Conservation (phyloP, 2,888 invertebrate genomes). For the Nemapogon koenigi region DNA sequence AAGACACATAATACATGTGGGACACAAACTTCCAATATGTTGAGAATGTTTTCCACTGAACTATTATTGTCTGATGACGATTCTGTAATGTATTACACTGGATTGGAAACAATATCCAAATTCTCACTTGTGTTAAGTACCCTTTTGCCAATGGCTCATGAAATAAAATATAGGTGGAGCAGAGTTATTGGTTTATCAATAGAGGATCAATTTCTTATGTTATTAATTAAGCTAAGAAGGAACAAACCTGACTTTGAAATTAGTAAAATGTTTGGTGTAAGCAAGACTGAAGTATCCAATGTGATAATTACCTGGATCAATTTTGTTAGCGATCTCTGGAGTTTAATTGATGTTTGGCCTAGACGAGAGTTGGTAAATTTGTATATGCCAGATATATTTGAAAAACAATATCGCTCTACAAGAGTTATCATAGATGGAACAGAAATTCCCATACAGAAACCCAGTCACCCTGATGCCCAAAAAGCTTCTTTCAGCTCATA, state of each 20-base stretch:
- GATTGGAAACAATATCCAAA: constrained; percentile 2
- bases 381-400: background rate
- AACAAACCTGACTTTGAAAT: constrained; percentile 15
- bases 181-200: constrained; percentile 1
- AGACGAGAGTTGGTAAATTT: background rate
- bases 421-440: constrained; percentile 1
- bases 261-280: constrained; percentile 13
- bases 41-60: constrained; percentile 2
- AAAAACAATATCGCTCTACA: background rate
- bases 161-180: constrained; percentile 7
- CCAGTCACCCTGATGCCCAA: background rate
- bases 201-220: constrained; percentile 10
- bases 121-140: constrained; percentile 4
- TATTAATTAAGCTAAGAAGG: constrained; percentile 13
- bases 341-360: background rate
- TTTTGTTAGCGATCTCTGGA: constrained; percentile 13
- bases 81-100: constrained; percentile 4
- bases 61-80: constrained; percentile 2
- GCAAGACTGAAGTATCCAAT: constrained; percentile 6
- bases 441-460: constrained; percentile 6
- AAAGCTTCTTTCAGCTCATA: background rate
- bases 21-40: constrained; percentile 4
- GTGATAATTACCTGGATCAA: constrained; percentile 15
- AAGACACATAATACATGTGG: background rate
- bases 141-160: constrained; percentile 8